Evolutionary conservation across 2,888 invertebrate species (phyloP).

Genomic region (Noctua pronuba): DNA sequence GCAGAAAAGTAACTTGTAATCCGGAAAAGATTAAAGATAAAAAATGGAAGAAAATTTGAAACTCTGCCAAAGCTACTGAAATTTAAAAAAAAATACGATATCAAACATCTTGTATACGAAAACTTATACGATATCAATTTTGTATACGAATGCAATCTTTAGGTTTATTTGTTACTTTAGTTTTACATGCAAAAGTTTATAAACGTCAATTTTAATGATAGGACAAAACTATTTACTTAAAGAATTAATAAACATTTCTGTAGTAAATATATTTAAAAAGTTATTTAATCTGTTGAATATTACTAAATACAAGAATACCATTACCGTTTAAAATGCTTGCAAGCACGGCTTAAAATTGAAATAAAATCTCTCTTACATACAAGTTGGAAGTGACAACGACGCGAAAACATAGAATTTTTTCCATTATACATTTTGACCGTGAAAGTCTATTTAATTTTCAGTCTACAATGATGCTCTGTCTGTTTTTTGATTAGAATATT

Average conservation of each 20-base stretch:
- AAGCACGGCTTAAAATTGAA: background rate
- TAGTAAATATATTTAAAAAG: background rate
- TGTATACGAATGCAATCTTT: constrained; percentile 42
- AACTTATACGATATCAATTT: constrained; percentile 44
- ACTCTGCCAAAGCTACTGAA: background rate
- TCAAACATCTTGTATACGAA: constrained; percentile 50
- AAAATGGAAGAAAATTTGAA: background rate
- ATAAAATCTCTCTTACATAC: background rate
- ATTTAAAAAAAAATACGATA: background rate
- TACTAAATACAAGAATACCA: background rate
- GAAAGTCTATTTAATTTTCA: no score
- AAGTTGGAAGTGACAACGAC: no score
- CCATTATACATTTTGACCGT: no score
- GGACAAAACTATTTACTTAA: background rate
- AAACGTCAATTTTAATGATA: constrained; percentile 47
- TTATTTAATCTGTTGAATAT: constrained; percentile 22
- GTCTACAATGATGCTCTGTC: no score
- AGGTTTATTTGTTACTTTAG: constrained; percentile 24
- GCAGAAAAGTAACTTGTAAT: background rate
- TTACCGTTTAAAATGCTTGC: background rate
- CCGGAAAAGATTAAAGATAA: background rate
- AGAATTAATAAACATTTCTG: background rate
- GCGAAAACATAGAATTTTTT: no score
- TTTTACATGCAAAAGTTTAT: background rate
- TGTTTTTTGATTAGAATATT: background rate